Base-by-base conservation (phyloP, 92 coral and sea anemone genomes). In the Actinernus sp. region DNA sequence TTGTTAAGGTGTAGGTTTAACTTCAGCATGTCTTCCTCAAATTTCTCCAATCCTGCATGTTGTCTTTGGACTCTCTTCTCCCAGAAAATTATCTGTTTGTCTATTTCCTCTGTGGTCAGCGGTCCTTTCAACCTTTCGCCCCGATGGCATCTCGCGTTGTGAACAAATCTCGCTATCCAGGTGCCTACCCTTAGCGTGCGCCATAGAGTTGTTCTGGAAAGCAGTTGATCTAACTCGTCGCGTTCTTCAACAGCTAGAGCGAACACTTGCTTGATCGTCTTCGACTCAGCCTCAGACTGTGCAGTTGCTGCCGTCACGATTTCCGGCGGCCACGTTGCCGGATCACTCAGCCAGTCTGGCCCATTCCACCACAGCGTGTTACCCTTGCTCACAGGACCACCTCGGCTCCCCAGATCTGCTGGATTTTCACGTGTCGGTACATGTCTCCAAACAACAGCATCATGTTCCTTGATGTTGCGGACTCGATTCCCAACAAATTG, bases 291-390 rank as follows among this genome's bases (percentile, higher is more conserved):
- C 26, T 27, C 14, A 5, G 69, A 54, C 31, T 72, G 79, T 17
- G 27, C 13, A 6, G 40, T 54, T 12, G 75, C 45, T 22, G 33
- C 27, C 0, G 82, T 61, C 54, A 72, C 53, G 58, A 72, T 62
- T 10, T 81, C 58, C 20, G 82, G 55, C 1, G 88, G 78, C 88
- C 78, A 82, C 14, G 41, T n/a, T n/a, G n/a, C n/a, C n/a, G n/a
- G n/a, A n/a, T n/a, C 49, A 43, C 75, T n/a, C n/a, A n/a, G n/a
- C n/a, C n/a, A n/a, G n/a, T n/a, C n/a, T n/a, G n/a, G n/a, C n/a
- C n/a, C n/a, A 6, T 81, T 43, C 68, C 77, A 64, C 78, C 78
- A 82, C 32, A 50, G 70, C 11, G 25, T 24, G 34, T 57, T 57
- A 3, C 18, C 32, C 44, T 18, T 31, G 13, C 18, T 27, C 18